Evolutionary conservation across 2,888 invertebrate species (phyloP), one percentile per base, ranked within the genome.

Genomic region (Eupithecia dodoneata): DNA sequence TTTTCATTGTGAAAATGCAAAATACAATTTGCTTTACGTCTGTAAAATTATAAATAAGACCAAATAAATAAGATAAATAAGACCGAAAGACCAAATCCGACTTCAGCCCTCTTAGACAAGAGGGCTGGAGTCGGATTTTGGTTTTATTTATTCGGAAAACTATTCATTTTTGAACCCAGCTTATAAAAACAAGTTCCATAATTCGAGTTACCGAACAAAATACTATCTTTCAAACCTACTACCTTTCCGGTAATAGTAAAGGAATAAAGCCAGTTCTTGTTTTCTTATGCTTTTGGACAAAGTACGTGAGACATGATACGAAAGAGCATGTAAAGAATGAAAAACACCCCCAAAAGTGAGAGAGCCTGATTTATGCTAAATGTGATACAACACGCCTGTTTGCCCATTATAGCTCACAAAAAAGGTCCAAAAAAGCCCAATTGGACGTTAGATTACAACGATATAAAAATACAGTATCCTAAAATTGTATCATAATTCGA

Each of bases 311-410:
- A 69, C 42, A 44, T n/a, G n/a, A 69, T 69, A n/a, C 67, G 67
- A 44, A 69, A 69, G 7, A 69, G 44, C n/a, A 69, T n/a, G 4
- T 69, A 69, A n/a, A 69, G 44, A 45, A 69, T 69, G n/a, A 69
- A 69, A 45, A 69, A 0, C 12, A 69, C 44, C 4, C 67, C 67
- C 10, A 69, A 69, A n/a, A 44, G 0, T 45, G 67, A 69, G 1
- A 69, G 67, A 3, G 45, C n/a, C n/a, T 69, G 67, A 4, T 69
- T 42, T 4, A 69, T 45, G 44, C n/a, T 44, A 45, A 69, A 69
- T 15, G 67, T 69, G n/a, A 69, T 10, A 7, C n/a, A 18, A 44
- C 45, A 69, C 7, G 67, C 4, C 65, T 65, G 67, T 44, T 44
- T 67, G 6, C 44, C 42, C 41, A 67, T 44, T 4, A 12, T 45